Percentiles rank a stretch among this genome's conserved stretches.
Conservation (phyloP, 1,140 invertebrate species). For the Drosophila virilis region DNA sequence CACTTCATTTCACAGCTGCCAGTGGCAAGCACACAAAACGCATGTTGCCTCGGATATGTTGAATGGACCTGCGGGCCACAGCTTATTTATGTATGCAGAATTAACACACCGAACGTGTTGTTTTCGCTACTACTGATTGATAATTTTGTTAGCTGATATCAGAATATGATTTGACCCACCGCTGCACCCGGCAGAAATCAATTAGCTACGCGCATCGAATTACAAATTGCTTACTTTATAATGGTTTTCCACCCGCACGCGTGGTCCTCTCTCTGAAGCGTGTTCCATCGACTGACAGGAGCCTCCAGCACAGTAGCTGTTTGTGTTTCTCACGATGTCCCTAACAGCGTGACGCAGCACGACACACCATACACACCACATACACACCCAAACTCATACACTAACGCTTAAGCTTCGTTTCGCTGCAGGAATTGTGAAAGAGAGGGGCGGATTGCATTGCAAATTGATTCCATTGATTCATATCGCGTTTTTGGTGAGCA, state of each 20-base stretch:
- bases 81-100: slow-evolving; percentile 57
- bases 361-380: slow-evolving; percentile 29
- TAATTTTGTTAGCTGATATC: slow-evolving; percentile 25
- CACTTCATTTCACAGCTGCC: slow-evolving; percentile 25
- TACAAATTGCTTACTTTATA: slow-evolving; percentile 68
- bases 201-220: slow-evolving; percentile 65
- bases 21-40: slow-evolving; percentile 40
- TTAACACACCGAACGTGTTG: slow-evolving; percentile 51
- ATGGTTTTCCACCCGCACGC: slow-evolving; percentile 14
- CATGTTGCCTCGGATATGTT: slow-evolving; percentile 19
- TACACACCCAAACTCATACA: slow-evolving; percentile 28
- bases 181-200: slow-evolving; percentile 61
- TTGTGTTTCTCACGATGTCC: slow-evolving; percentile 48
- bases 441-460: slow-evolving; percentile 9
- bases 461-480: slow-evolving; percentile 66
- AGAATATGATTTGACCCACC: slow-evolving; percentile 63
- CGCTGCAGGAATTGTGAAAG: slow-evolving; percentile 7
- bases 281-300: slow-evolving; percentile 4
- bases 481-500: slow-evolving; percentile 53
- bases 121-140: slow-evolving; percentile 10
- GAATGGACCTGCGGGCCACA: slow-evolving; percentile 16
- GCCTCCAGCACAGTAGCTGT: slow-evolving; percentile 10
- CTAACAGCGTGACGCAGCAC: slow-evolving; percentile 37
- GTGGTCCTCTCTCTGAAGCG: neutral
- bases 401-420: slow-evolving; percentile 20